These are phyloP conservation scores for Orthosia cruda DNA, from an alignment of 2,888 invertebrate genomes.

Conservation along the genomic window DNA sequence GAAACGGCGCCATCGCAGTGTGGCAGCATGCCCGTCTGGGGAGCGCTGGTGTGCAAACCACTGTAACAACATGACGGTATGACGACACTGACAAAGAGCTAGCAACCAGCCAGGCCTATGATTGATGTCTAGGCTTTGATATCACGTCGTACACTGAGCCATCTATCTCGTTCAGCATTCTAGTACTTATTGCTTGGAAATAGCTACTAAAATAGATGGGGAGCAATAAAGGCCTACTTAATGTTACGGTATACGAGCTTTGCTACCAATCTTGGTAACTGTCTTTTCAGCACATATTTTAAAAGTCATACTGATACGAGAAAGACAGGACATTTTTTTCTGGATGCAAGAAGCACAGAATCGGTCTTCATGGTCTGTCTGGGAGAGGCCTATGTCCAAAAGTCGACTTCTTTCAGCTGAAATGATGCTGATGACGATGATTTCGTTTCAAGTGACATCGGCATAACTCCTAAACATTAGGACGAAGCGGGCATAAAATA, in stretches of 20 bases:
- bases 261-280: constrained; percentile 9
- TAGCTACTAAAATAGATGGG: constrained; percentile 29
- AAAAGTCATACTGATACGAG: neutral
- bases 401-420: too few species aligned
- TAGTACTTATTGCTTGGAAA: constrained; percentile 32
- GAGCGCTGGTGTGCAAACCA: constrained; percentile 13
- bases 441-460: too few species aligned
- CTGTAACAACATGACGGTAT: constrained; percentile 25
- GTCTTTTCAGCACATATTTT: neutral
- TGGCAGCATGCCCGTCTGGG: neutral
- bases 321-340: too few species aligned
- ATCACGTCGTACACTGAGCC: constrained; percentile 32
- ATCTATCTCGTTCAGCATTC: constrained; percentile 48
- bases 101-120: constrained; percentile 40
- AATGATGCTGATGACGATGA: too few species aligned
- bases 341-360: too few species aligned
- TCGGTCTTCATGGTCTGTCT: too few species aligned
- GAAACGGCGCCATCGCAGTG: neutral
- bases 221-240: constrained; percentile 16
- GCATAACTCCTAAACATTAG: too few species aligned
- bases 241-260: constrained; percentile 21
- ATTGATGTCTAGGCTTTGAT: constrained; percentile 57
- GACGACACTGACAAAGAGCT: constrained; percentile 86
- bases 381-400: too few species aligned
- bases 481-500: too few species aligned